Evolutionary conservation across 2,113 vertebrate genomes (phyloP).

Genomic region (Marcusenius ussheri): DNA sequence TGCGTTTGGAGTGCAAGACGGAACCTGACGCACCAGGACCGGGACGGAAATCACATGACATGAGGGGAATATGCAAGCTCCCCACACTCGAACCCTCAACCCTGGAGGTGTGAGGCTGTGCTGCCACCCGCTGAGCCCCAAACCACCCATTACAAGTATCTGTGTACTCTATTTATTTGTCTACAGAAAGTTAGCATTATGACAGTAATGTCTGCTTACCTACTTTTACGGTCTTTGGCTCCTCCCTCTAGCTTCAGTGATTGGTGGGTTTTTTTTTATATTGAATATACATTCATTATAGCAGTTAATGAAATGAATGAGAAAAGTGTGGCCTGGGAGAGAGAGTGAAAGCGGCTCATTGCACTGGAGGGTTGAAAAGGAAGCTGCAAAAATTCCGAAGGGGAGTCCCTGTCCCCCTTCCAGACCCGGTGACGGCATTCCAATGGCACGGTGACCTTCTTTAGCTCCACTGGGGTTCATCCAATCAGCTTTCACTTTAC

Average conservation of each 20-base stretch:
- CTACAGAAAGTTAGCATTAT: background rate
- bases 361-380: background rate
- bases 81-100: background rate
- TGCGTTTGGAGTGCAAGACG: background rate
- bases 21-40: background rate
- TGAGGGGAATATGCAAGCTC: background rate
- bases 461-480: background rate
- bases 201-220: background rate
- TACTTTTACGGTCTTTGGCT: background rate
- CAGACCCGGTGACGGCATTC: background rate
- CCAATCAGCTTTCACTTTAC: background rate
- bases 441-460: background rate
- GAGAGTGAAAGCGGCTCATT: background rate
- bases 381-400: background rate
- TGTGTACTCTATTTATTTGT: background rate
- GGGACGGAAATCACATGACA: background rate
- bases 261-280: background rate
- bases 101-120: background rate
- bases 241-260: background rate
- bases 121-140: background rate
- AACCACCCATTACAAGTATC: background rate
- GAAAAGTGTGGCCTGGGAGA: background rate
- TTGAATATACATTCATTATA: background rate
- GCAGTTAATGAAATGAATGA: background rate
- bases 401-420: background rate